These are phyloP conservation scores for Ptilodon capucinus DNA, from an alignment of 2,888 invertebrate genomes.

Conservation along the genomic window DNA sequence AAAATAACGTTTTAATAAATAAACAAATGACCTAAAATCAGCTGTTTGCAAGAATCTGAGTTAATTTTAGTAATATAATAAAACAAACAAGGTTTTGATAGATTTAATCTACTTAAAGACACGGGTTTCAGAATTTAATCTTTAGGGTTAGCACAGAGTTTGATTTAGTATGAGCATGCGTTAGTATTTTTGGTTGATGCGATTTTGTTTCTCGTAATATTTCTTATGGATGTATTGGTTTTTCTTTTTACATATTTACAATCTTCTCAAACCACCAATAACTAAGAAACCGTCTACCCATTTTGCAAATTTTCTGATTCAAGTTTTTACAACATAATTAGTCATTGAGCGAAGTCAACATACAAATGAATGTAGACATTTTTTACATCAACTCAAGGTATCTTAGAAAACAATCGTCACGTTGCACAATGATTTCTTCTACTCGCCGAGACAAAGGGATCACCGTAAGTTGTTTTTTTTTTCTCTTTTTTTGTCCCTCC, in stretches of 20 bases:
- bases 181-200: too few species aligned
- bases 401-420: slow-evolving; percentile 51
- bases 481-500: slow-evolving; percentile 48
- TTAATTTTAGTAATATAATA: too few species aligned
- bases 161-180: too few species aligned
- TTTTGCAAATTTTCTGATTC: background rate
- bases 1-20: slow-evolving; percentile 28
- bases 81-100: too few species aligned
- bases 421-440: slow-evolving; percentile 52
- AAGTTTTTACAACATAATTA: slow-evolving; percentile 3
- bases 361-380: slow-evolving; percentile 24
- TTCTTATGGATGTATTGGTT: too few species aligned
- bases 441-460: slow-evolving; percentile 58
- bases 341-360: slow-evolving; percentile 25
- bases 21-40: slow-evolving; percentile 34
- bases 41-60: slow-evolving; percentile 13
- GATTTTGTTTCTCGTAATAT: too few species aligned
- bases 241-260: too few species aligned
- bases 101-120: too few species aligned
- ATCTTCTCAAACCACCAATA: too few species aligned
- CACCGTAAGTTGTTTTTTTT: slow-evolving; percentile 54
- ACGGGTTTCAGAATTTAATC: too few species aligned
- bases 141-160: too few species aligned
- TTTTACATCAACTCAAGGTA: slow-evolving; percentile 26
- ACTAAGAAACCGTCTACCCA: background rate